phyloP scores from a whole-genome alignment of 2,888 invertebrate species.

The Drosophila prostipennis region DNA sequence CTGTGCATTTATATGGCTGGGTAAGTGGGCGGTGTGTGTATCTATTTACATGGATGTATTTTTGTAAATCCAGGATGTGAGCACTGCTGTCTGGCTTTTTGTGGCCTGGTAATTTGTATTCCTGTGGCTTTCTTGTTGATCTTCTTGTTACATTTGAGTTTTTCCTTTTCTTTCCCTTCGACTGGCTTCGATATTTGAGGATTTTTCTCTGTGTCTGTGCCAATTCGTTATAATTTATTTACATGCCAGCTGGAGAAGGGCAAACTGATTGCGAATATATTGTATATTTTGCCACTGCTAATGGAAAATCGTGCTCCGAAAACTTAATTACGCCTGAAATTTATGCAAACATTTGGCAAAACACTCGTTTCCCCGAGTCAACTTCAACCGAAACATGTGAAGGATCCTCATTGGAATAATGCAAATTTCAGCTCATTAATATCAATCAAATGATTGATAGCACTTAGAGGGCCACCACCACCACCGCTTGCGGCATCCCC shows the following conservation, averaged over 20 bases:
- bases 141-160: conserved; percentile 59
- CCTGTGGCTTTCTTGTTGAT: conserved; percentile 80
- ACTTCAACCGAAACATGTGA: conserved; percentile 30
- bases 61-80: conserved; percentile 35
- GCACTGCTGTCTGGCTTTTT: conserved; percentile 55
- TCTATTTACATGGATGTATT: conserved; percentile 7
- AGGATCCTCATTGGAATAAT: conserved; percentile 63
- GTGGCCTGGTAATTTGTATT: conserved; percentile 81
- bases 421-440: conserved; percentile 82
- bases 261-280: conserved; percentile 11
- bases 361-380: background rate
- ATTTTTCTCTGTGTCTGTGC: conserved; percentile 15
- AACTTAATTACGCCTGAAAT: conserved; percentile 70
- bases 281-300: conserved; percentile 19
- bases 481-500: conserved; percentile 35
- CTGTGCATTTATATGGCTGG: conserved; percentile 74
- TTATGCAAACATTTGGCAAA: conserved; percentile 66
- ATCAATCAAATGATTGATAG: conserved; percentile 82
- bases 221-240: conserved; percentile 47
- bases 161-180: conserved; percentile 33
- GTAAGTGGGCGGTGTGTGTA: conserved; percentile 24
- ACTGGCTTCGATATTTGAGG: conserved; percentile 9
- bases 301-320: conserved; percentile 48
- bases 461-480: conserved; percentile 27
- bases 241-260: conserved; percentile 3